These are phyloP conservation scores for Rhynchomys soricoides DNA, from an alignment of 2,113 vertebrate genomes.

Conservation along the genomic window DNA sequence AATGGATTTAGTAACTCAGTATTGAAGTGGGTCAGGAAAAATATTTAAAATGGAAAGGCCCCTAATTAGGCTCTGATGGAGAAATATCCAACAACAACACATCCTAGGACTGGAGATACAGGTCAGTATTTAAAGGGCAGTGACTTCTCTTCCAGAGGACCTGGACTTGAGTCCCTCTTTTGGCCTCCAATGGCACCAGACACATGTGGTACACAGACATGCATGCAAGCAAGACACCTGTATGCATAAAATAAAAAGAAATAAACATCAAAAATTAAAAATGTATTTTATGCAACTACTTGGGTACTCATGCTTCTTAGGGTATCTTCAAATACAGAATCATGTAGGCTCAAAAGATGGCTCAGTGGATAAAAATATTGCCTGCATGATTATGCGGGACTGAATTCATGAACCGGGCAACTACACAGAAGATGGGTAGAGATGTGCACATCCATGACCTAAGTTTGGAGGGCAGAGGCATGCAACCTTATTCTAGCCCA, in stretches of 20 bases:
- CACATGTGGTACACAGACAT: not conserved
- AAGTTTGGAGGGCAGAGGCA: too few relatives aligned
- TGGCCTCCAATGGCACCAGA: not conserved
- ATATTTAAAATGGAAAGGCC: not conserved
- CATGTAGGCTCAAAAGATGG: too few relatives aligned
- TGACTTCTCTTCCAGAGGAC: not conserved
- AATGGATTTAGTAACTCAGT: not conserved
- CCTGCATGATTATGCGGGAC: too few relatives aligned
- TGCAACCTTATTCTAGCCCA: not conserved
- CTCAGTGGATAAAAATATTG: not conserved
- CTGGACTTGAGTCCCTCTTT: not conserved
- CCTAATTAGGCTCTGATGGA: not conserved
- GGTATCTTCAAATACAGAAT: not conserved
- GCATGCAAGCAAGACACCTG: not conserved
- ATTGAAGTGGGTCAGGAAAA: not conserved
- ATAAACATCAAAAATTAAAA: not conserved
- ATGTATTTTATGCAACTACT: too few relatives aligned
- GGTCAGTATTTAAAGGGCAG: not conserved
- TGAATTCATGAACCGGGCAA: not conserved
- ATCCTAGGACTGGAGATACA: not conserved
- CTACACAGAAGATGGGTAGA: not conserved
- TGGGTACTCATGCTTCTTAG: not conserved
- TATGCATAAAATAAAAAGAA: not conserved
- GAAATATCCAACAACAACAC: not conserved
- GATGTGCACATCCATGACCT: too few relatives aligned